Percentiles rank a stretch among this genome's conserved stretches.
Conservation (phyloP, 2,113 vertebrate genomes). For the Caretta caretta region DNA sequence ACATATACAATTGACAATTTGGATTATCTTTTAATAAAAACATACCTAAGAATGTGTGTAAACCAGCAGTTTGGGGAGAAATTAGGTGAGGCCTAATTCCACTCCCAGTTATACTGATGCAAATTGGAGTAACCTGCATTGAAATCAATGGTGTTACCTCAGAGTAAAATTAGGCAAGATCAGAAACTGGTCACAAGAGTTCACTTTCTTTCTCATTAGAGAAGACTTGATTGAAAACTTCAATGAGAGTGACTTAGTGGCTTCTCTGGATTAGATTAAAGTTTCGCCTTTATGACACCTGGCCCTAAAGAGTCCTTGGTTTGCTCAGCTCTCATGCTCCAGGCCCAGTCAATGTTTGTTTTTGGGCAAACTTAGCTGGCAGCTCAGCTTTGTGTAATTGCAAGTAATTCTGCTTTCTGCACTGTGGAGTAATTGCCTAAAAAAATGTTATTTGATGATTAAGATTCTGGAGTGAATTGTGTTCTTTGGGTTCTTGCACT, state of each 20-base stretch:
- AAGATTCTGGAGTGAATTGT: slow-evolving; percentile 91
- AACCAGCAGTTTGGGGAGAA: neutral
- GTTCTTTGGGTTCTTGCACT: slow-evolving; percentile 82
- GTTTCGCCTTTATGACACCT: neutral
- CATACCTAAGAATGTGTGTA: neutral
- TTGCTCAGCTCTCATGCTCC: neutral
- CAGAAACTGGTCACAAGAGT: neutral
- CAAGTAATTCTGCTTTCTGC: slow-evolving; percentile 80
- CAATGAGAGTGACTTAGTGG: neutral
- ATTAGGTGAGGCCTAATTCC: neutral
- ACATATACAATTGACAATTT: neutral
- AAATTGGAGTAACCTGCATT: neutral
- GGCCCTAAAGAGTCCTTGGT: neutral
- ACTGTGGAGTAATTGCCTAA: slow-evolving; percentile 79
- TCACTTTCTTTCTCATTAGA: neutral
- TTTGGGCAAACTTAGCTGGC: slow-evolving; percentile 69
- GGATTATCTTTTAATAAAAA: neutral
- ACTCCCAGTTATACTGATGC: neutral
- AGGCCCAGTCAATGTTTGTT: neutral
- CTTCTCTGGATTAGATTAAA: neutral
- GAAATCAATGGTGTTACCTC: neutral
- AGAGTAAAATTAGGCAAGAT: neutral
- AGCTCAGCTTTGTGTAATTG: slow-evolving; percentile 71
- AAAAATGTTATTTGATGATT: slow-evolving; percentile 90
- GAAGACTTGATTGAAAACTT: neutral